Conservation (phyloP, 2,888 invertebrate genomes). For the Pedicia rivosa region DNA sequence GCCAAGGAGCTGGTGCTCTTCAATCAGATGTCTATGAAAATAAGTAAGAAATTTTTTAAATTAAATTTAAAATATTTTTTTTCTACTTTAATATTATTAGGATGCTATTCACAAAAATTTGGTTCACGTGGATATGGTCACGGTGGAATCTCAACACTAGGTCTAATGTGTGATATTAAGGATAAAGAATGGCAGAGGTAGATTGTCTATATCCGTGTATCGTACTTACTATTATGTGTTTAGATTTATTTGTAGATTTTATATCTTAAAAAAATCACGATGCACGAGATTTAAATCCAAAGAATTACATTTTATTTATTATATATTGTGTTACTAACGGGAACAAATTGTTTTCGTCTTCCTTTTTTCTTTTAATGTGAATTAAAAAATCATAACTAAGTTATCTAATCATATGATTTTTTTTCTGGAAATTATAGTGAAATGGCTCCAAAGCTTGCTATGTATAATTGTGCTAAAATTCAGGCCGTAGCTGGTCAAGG, state of each 20-base stretch:
- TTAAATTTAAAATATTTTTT: conserved; percentile 2
- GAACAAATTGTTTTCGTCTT: too few species aligned
- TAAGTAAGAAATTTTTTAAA: conserved; percentile 43
- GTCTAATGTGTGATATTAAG: conserved; percentile 71
- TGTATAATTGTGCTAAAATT: conserved; percentile 65
- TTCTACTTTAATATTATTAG: conserved; percentile 30
- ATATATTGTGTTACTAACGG: too few species aligned
- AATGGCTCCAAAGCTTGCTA: conserved; percentile 53
- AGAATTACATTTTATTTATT: too few species aligned
- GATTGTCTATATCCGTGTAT: conserved; percentile 4
- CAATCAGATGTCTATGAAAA: conserved; percentile 77
- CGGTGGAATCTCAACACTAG: conserved; percentile 72
- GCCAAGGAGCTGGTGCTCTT: conserved; percentile 87
- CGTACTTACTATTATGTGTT: too few species aligned
- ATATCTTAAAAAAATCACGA: too few species aligned
- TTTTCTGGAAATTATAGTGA: conserved; percentile 50
- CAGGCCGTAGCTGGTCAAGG: conserved; percentile 72
- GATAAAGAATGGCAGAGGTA: conserved; percentile 64
- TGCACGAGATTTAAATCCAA: too few species aligned
- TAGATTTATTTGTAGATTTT: too few species aligned
- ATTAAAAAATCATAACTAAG: too few species aligned
- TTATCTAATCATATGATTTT: too few species aligned
- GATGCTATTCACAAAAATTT: conserved; percentile 92
- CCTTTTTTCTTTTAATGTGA: too few species aligned
- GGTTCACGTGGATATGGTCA: conserved; percentile 90